Evolutionary conservation across 2,888 invertebrate genomes (phyloP).

Genomic region (Pemphredon lugubris): DNA sequence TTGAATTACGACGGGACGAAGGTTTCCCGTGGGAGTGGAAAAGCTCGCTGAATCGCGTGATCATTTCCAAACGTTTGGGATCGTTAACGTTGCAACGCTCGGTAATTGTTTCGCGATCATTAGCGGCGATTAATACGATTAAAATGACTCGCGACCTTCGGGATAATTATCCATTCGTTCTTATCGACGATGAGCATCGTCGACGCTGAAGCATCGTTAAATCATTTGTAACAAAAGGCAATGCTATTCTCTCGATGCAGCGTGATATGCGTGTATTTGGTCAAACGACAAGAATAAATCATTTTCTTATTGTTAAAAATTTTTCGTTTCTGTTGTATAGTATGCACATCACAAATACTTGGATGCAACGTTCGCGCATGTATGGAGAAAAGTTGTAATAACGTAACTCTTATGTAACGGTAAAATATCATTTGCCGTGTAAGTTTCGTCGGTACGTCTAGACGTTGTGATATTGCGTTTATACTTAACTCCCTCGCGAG

Average conservation of each 20-base stretch:
- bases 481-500: not conserved
- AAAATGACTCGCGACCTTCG: not conserved
- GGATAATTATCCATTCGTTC: not conserved
- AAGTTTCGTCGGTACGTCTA: not conserved
- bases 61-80: too few relatives aligned
- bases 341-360: not conserved
- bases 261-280: not conserved
- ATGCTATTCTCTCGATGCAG: not conserved
- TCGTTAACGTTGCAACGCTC: too few relatives aligned
- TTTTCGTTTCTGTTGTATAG: conserved; percentile 7
- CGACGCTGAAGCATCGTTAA: not conserved
- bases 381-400: not conserved
- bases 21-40: too few relatives aligned
- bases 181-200: not conserved
- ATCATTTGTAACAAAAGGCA: not conserved
- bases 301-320: not conserved
- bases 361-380: conserved; percentile 7
- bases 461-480: conserved; percentile 4
- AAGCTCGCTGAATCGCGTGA: too few relatives aligned
- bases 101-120: too few relatives aligned
- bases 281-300: not conserved
- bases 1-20: too few relatives aligned
- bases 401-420: not conserved
- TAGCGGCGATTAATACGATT: conserved; percentile 1
- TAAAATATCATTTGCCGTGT: not conserved